phyloP scores from a whole-genome alignment of 2,888 invertebrate species.

The Elysia crispata region DNA sequence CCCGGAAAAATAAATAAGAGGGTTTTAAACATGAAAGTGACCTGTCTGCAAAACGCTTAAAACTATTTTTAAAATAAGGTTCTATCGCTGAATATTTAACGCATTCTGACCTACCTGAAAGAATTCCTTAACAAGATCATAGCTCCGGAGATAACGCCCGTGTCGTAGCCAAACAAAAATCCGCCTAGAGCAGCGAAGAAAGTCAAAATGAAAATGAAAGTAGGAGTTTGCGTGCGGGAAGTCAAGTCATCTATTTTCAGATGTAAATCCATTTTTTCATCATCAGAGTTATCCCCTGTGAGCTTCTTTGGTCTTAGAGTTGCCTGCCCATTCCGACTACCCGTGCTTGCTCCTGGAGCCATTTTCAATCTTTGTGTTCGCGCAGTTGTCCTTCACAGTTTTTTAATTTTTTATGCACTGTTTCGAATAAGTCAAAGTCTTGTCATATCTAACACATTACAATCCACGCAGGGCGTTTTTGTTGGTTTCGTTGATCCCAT shows the following conservation, averaged over 20 bases:
- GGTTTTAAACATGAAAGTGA: too few relatives aligned
- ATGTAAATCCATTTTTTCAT: constrained; percentile 66
- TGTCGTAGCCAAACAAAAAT: constrained; percentile 81
- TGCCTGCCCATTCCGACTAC: constrained; percentile 24
- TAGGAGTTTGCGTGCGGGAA: constrained; percentile 60
- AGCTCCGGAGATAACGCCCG: constrained; percentile 80
- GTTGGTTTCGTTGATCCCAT: too few relatives aligned
- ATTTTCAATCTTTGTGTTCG: too few relatives aligned
- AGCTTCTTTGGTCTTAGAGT: constrained; percentile 62
- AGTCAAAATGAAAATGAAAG: constrained; percentile 75
- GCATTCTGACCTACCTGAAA: constrained; percentile 42
- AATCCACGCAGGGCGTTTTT: too few relatives aligned
- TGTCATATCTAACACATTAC: neutral
- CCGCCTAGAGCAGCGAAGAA: constrained; percentile 79
- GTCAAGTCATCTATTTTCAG: constrained; percentile 69
- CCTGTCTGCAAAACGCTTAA: too few relatives aligned
- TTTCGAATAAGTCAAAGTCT: neutral
- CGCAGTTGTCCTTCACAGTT: too few relatives aligned
- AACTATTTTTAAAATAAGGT: too few relatives aligned
- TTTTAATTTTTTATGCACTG: neutral
- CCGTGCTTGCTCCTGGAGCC: neutral
- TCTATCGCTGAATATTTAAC: too few relatives aligned
- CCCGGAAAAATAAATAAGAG: neutral
- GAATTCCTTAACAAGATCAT: constrained; percentile 76
- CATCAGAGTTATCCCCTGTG: constrained; percentile 63